Percentiles rank a stretch among this genome's conserved stretches.
These are phyloP conservation scores for Rhynchotus rufescens DNA, from an alignment of 2,797 vertebrate species.

Conservation along the genomic window DNA sequence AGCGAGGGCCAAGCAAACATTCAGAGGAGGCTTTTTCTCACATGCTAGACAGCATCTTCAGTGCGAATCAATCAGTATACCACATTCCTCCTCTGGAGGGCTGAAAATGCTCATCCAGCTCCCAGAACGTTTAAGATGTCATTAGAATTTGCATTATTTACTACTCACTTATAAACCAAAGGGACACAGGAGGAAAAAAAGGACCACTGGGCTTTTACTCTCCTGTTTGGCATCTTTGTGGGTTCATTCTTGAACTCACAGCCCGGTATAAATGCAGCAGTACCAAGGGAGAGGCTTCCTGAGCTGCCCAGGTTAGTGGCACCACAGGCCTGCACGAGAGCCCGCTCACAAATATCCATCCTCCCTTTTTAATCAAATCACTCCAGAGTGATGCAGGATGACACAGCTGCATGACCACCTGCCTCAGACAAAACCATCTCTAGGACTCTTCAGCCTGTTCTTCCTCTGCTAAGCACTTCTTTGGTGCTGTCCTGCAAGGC, in stretches of 20 bases:
- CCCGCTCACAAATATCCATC: neutral
- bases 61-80: neutral
- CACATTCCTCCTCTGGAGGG: neutral
- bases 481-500: neutral
- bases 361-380: neutral
- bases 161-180: neutral
- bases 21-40: neutral
- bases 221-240: neutral
- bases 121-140: neutral
- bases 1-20: neutral
- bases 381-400: neutral
- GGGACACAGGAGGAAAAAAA: neutral
- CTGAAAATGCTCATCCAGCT: neutral
- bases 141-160: conserved; percentile 6
- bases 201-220: neutral
- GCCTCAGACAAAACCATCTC: neutral
- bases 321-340: neutral
- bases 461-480: neutral
- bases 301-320: neutral
- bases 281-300: neutral
- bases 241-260: neutral
- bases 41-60: neutral
- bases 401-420: neutral
- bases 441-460: neutral
- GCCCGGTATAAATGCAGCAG: neutral